Conservation (phyloP, 1,140 invertebrate genomes). For the Bombus sylvicola region DNA sequence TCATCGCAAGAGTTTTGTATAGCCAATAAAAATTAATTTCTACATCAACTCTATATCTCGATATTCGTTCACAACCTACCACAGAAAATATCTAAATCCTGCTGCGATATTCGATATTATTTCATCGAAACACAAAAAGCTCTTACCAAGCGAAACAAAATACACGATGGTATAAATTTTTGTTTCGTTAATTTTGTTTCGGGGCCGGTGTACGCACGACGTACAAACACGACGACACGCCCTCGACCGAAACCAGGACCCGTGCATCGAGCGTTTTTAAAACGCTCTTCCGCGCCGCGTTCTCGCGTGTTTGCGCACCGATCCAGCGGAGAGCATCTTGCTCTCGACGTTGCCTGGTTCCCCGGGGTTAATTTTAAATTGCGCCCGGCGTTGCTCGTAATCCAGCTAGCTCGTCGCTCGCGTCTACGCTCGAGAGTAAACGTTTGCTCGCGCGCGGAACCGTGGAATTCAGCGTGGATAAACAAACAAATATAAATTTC, state of each 20-base stretch:
- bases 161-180: not conserved
- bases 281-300: constrained; percentile 1
- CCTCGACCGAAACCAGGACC: not conserved
- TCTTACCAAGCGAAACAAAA: not conserved
- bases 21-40: not conserved
- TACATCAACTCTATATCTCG: not conserved
- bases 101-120: not conserved
- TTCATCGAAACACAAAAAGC: not conserved
- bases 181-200: not conserved
- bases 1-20: not conserved
- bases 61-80: not conserved
- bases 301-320: constrained; percentile 27
- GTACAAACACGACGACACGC: not conserved
- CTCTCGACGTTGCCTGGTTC: not conserved
- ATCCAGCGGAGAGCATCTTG: constrained; percentile 20
- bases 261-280: not conserved
- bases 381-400: constrained; percentile 28
- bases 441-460: constrained; percentile 16
- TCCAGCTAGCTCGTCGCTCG: not conserved
- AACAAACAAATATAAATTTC: constrained; percentile 53
- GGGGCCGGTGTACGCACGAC: not conserved
- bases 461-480: constrained; percentile 23
- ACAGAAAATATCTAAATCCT: not conserved
- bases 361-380: constrained; percentile 45
- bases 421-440: constrained; percentile 18